A percentile compares a stretch with the other conserved stretches of the same genome.
These are phyloP conservation scores for Schrankia costaestrigalis DNA, from an alignment of 2,888 invertebrate species.

Conservation along the genomic window DNA sequence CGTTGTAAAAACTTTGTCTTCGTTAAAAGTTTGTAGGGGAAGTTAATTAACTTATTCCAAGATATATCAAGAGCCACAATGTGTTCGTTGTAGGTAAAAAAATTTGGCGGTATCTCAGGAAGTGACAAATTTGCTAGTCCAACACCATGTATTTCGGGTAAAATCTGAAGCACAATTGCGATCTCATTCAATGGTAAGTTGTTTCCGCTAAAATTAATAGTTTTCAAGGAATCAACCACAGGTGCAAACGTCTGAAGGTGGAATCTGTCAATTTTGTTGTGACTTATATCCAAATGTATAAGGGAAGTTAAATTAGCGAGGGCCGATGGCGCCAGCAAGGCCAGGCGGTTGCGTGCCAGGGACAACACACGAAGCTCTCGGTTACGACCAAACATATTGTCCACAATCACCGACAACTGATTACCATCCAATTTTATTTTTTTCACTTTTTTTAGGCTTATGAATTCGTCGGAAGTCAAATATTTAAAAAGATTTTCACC, in stretches of 20 bases:
- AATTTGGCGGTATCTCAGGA: conserved; percentile 76
- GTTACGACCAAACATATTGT: conserved; percentile 84
- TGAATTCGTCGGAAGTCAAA: conserved; percentile 86
- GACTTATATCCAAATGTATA: conserved; percentile 86
- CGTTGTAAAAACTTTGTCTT: conserved; percentile 81
- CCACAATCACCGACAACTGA: conserved; percentile 87
- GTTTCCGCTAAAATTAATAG: conserved; percentile 86
- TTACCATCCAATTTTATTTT: conserved; percentile 87
- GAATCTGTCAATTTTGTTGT: conserved; percentile 86
- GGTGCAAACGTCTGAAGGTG: conserved; percentile 83
- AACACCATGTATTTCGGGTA: conserved; percentile 79
- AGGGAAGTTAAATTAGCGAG: conserved; percentile 87
- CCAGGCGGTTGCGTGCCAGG: conserved; percentile 86
- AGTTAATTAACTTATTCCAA: conserved; percentile 83
- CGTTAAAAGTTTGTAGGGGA: conserved; percentile 79
- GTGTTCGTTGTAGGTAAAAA: conserved; percentile 81
- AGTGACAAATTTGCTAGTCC: conserved; percentile 82
- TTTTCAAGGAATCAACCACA: conserved; percentile 81
- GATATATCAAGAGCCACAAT: conserved; percentile 86
- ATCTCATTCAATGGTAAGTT: conserved; percentile 79
- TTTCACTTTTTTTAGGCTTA: conserved; percentile 83
- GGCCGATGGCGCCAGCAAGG: conserved; percentile 86
- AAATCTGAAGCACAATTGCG: conserved; percentile 78
- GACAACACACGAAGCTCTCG: conserved; percentile 77
- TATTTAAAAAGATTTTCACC: conserved; percentile 89